Conservation (phyloP, 35 echinoderm and acorn worm species). For the Chiridota heheva region DNA sequence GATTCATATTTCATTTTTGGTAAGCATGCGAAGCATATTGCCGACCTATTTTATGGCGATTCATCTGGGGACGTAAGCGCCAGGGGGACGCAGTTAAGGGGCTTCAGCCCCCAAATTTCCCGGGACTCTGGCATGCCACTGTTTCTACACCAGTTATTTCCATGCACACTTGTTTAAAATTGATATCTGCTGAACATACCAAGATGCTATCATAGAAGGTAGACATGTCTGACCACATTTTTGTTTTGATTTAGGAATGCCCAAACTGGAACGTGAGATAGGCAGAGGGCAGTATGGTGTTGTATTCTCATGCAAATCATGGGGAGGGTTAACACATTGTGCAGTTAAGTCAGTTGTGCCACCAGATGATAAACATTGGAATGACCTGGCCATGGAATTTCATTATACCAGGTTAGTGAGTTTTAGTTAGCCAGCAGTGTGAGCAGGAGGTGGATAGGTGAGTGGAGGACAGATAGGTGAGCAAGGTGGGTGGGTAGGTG, state of each 20-base stretch:
- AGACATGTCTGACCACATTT: background rate
- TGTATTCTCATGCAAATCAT: slow-evolving; percentile 86
- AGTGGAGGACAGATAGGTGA: background rate
- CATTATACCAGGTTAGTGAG: slow-evolving; percentile 91
- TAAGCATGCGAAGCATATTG: too few relatives aligned
- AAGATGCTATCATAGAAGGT: background rate
- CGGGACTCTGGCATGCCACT: too few relatives aligned
- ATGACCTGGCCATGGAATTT: slow-evolving; percentile 94
- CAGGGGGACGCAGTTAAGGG: too few relatives aligned
- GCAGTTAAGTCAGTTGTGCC: slow-evolving; percentile 96
- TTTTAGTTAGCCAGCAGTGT: background rate
- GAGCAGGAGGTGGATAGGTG: background rate
- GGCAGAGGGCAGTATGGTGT: slow-evolving; percentile 97
- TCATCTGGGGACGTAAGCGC: too few relatives aligned
- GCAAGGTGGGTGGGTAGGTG: background rate
- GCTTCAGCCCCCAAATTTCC: too few relatives aligned
- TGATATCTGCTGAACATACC: too few relatives aligned
- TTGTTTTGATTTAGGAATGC: slow-evolving; percentile 60
- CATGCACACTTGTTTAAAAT: too few relatives aligned
- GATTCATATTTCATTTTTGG: too few relatives aligned
- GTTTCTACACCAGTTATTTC: too few relatives aligned
- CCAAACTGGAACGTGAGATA: slow-evolving; percentile 90
- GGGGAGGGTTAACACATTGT: slow-evolving; percentile 76
- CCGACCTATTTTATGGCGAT: too few relatives aligned
- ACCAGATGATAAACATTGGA: slow-evolving; percentile 99